phyloP scores from a whole-genome alignment of 2,797 vertebrate genomes.

The Argentina silus region DNA sequence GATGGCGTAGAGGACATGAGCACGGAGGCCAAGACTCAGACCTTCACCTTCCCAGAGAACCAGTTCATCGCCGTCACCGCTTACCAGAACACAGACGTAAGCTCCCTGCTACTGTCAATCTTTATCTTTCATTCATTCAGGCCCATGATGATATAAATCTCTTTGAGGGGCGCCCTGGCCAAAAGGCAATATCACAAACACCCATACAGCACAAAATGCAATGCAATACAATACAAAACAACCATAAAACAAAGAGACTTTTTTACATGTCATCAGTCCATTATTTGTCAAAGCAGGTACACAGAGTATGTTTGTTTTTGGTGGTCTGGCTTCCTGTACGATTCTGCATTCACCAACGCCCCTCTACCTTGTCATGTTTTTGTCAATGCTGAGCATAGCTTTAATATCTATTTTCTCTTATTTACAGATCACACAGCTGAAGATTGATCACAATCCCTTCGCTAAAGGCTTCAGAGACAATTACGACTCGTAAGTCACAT shows the following conservation, averaged over 20 bases:
- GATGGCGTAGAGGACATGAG: slow-evolving; percentile 96
- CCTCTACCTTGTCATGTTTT: background rate
- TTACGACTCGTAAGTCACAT: slow-evolving; percentile 94
- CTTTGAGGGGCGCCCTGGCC: too few relatives aligned
- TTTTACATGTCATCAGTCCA: too few relatives aligned
- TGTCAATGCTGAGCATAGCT: slow-evolving; percentile 21
- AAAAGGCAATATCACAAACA: too few relatives aligned
- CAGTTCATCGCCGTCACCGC: slow-evolving; percentile 98
- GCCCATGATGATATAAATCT: too few relatives aligned
- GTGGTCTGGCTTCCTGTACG: too few relatives aligned
- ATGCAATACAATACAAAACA: too few relatives aligned
- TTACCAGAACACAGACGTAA: slow-evolving; percentile 98
- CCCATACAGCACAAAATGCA: too few relatives aligned
- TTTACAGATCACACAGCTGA: slow-evolving; percentile 94
- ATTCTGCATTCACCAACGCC: too few relatives aligned
- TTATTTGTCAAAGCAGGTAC: too few relatives aligned
- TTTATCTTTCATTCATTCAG: too few relatives aligned
- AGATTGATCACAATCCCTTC: slow-evolving; percentile 99
- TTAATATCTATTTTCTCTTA: slow-evolving; percentile 34
- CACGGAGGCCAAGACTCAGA: slow-evolving; percentile 93
- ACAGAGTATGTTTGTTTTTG: too few relatives aligned
- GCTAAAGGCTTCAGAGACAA: slow-evolving; percentile 99
- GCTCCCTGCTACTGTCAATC: slow-evolving; percentile 29
- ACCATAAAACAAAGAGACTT: too few relatives aligned
- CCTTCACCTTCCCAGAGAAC: slow-evolving; percentile 95